phyloP scores from a whole-genome alignment of 2,113 vertebrate genomes.

The Eolophus roseicapilla region DNA sequence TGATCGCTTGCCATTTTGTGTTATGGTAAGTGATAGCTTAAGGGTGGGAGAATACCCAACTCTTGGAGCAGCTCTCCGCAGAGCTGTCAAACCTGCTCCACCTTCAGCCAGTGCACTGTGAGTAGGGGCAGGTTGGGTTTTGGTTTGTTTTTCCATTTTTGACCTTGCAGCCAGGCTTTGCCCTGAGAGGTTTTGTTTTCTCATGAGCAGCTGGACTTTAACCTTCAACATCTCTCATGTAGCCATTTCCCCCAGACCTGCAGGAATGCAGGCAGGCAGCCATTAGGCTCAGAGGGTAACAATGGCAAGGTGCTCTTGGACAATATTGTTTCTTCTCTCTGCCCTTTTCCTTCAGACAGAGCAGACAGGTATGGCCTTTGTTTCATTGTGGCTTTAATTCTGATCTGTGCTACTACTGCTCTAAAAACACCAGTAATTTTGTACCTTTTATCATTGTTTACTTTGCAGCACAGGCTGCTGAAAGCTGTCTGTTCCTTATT shows the following conservation, averaged over 20 bases:
- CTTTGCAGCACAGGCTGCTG: not conserved
- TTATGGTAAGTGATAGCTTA: rapidly evolving
- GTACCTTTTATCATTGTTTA: not conserved
- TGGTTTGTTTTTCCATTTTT: not conserved
- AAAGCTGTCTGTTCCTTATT: not conserved
- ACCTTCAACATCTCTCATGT: slow-evolving; percentile 3
- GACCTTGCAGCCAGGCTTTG: slow-evolving; percentile 2
- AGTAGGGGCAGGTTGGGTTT: not conserved
- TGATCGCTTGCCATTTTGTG: rapidly evolving
- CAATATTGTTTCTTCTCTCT: slow-evolving; percentile 44
- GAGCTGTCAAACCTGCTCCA: not conserved
- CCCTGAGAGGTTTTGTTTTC: slow-evolving; percentile 30
- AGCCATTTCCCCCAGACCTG: not conserved
- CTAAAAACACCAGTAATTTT: not conserved
- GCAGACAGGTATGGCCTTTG: slow-evolving; percentile 68
- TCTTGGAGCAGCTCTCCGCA: not conserved
- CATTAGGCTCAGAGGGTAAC: not conserved
- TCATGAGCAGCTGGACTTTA: slow-evolving; percentile 63
- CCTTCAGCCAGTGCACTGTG: rapidly evolving
- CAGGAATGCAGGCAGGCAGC: not conserved
- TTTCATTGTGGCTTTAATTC: not conserved
- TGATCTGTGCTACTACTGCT: not conserved
- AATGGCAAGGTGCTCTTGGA: slow-evolving; percentile 63
- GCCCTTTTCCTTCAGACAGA: slow-evolving; percentile 59
- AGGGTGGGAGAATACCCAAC: not conserved